Evolutionary conservation across 2,113 vertebrate species (phyloP).

Genomic region (Ammodytes marinus): DNA sequence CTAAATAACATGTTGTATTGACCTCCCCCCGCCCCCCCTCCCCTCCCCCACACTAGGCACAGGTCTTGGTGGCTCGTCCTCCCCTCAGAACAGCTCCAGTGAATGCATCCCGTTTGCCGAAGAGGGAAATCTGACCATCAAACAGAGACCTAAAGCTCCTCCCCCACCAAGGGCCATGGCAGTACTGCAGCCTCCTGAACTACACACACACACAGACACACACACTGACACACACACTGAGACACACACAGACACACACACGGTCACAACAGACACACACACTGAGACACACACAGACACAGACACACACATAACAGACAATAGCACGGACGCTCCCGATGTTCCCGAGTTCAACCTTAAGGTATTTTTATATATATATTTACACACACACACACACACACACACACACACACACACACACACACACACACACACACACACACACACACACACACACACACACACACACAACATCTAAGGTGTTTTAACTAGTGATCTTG

Average conservation of each 20-base stretch:
- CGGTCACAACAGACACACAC: too few relatives aligned
- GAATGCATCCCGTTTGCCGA: slow-evolving; percentile 98
- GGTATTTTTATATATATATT: too few relatives aligned
- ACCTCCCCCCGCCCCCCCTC: too few relatives aligned
- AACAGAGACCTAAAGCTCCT: slow-evolving; percentile 93
- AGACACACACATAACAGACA: slow-evolving; percentile 24
- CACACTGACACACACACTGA: slow-evolving; percentile 37
- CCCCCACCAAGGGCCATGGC: slow-evolving; percentile 78
- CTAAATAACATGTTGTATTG: too few relatives aligned
- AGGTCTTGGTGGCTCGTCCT: slow-evolving; percentile 74
- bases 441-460: too few relatives aligned
- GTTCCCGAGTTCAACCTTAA: slow-evolving; percentile 92
- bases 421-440: too few relatives aligned
- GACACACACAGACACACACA: too few relatives aligned
- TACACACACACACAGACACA: slow-evolving; percentile 5
- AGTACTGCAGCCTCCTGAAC: slow-evolving; percentile 63
- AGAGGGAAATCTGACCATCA: slow-evolving; percentile 97
- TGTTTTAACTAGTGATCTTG: too few relatives aligned
- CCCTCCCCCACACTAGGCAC: neutral
- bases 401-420: too few relatives aligned
- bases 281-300: too few relatives aligned
- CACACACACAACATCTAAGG: too few relatives aligned
- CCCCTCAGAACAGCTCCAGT: slow-evolving; percentile 92
- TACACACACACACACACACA: too few relatives aligned
- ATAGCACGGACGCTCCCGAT: slow-evolving; percentile 80